Evolutionary conservation across 2,888 invertebrate genomes (phyloP).

Genomic region (Chymomyza procnemis): DNA sequence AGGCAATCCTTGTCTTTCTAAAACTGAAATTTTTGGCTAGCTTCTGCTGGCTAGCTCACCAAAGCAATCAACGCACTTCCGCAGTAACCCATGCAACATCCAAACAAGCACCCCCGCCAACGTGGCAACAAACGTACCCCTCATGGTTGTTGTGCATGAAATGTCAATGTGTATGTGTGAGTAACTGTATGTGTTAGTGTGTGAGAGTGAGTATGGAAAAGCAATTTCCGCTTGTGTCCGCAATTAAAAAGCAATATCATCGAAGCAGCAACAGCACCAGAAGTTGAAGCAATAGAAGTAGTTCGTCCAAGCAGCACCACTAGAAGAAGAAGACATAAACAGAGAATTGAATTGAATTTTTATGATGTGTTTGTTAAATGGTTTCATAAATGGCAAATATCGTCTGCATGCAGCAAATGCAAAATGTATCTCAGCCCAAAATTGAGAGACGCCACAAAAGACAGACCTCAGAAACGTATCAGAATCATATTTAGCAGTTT

Average conservation of each 20-base stretch:
- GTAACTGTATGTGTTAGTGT: conserved; percentile 8
- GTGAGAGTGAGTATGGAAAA: conserved; percentile 42
- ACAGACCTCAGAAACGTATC: background rate
- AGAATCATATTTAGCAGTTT: background rate
- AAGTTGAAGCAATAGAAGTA: too few relatives aligned
- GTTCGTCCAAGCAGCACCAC: background rate
- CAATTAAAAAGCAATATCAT: conserved; percentile 75
- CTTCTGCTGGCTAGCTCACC: conserved; percentile 8
- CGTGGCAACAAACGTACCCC: background rate
- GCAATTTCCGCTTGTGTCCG: conserved; percentile 73
- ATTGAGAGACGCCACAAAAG: background rate
- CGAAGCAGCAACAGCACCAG: conserved; percentile 6
- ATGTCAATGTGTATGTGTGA: conserved; percentile 2
- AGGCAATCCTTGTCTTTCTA: background rate
- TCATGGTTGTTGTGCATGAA: background rate
- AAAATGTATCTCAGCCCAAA: background rate
- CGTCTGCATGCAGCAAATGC: conserved; percentile 18
- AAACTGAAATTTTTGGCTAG: background rate
- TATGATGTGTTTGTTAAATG: conserved; percentile 72
- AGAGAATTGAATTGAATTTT: conserved; percentile 67
- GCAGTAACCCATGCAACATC: conserved; percentile 23
- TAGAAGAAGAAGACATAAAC: conserved; percentile 41
- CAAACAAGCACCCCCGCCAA: background rate
- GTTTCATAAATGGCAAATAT: conserved; percentile 65
- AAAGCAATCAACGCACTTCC: conserved; percentile 67